Evolutionary conservation across 2,797 vertebrate species (phyloP).

Genomic region (Enteromius unitaeniatus): DNA sequence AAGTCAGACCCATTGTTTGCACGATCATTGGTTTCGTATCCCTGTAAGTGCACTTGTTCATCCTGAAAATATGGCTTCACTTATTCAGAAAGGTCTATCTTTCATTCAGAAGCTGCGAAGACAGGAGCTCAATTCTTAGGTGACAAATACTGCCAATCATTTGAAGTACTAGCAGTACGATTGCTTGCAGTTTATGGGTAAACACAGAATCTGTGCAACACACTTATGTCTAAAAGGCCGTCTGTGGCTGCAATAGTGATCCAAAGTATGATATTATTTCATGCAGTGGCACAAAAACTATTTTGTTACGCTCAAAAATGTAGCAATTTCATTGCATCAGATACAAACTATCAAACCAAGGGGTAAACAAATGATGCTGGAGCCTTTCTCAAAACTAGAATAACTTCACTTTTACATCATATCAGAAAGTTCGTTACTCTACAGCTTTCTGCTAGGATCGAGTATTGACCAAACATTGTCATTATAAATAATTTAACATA

Average conservation of each 20-base stretch:
- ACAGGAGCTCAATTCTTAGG: not conserved
- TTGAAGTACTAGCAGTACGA: not conserved
- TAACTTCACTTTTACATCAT: not conserved
- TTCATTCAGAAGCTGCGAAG: not conserved
- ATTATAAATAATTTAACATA: not conserved
- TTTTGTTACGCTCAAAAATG: not conserved
- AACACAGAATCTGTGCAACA: not conserved
- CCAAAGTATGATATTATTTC: not conserved
- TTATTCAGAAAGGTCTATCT: not conserved
- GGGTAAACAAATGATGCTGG: not conserved
- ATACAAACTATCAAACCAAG: not conserved
- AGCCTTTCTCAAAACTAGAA: not conserved
- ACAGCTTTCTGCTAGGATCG: not conserved
- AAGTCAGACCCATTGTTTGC: not conserved
- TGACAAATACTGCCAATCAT: constrained; percentile 1
- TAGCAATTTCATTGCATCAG: not conserved
- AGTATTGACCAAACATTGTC: not conserved
- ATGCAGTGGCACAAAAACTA: not conserved
- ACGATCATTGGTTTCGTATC: constrained; percentile 10
- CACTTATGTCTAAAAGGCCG: not conserved
- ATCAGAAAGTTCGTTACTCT: not conserved
- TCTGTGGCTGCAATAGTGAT: not conserved
- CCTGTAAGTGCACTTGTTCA: constrained; percentile 18
- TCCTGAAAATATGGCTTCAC: constrained; percentile 10
- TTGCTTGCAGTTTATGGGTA: not conserved